These are phyloP conservation scores for Mallotus villosus DNA, from an alignment of 2,797 vertebrate genomes.

Conservation along the genomic window DNA sequence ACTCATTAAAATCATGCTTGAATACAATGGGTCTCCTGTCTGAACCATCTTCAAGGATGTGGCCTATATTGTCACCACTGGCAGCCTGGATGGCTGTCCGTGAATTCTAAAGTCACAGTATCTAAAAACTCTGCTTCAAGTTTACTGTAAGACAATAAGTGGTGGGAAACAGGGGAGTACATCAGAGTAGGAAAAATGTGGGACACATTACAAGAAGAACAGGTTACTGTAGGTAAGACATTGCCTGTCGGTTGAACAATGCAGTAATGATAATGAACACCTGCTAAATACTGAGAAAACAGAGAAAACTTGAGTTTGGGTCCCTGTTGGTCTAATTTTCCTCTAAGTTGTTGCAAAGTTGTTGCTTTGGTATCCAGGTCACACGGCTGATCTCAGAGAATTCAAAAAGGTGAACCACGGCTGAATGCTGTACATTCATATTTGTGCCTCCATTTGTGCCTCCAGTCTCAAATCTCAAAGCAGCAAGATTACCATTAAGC, in stretches of 20 bases:
- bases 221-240: neutral
- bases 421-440: slow-evolving; percentile 17
- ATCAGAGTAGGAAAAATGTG: slow-evolving; percentile 1
- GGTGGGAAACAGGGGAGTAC: slow-evolving; percentile 13
- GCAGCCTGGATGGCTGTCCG: slow-evolving; percentile 30
- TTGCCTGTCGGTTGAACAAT: neutral
- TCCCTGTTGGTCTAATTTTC: neutral
- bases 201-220: neutral
- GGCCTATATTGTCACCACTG: too few species aligned
- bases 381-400: neutral
- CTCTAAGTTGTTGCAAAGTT: neutral
- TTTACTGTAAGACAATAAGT: slow-evolving; percentile 4
- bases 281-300: slow-evolving; percentile 1
- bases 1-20: too few species aligned
- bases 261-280: neutral
- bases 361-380: slow-evolving; percentile 8
- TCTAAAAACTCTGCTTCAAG: slow-evolving; percentile 32
- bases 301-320: neutral
- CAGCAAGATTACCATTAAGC: slow-evolving; percentile 4
- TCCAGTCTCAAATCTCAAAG: slow-evolving; percentile 18
- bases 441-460: neutral
- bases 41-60: too few species aligned
- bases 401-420: slow-evolving; percentile 8
- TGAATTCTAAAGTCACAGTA: slow-evolving; percentile 45
- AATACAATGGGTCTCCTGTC: too few species aligned